Conservation (phyloP, 2,113 vertebrate genomes). For the Notothenia coriiceps region DNA sequence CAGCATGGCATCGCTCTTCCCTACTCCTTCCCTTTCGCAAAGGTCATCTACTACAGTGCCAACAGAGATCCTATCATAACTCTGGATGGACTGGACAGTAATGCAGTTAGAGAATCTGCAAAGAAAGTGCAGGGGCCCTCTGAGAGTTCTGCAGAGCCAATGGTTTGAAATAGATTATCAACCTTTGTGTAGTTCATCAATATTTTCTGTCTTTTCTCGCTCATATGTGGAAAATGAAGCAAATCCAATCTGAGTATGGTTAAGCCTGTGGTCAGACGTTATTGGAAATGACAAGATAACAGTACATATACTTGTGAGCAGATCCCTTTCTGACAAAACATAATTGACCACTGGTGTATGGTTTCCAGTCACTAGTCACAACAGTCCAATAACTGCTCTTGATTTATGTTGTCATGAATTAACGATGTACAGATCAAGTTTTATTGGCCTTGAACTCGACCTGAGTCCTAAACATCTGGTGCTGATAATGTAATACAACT, state of each 20-base stretch:
- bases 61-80: conserved; percentile 56
- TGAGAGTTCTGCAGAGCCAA: conserved; percentile 2
- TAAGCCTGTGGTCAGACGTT: background rate
- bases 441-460: background rate
- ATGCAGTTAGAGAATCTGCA: conserved; percentile 44
- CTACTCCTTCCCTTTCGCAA: conserved; percentile 36
- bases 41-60: conserved; percentile 57
- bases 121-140: conserved; percentile 19
- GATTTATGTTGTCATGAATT: conserved; percentile 23
- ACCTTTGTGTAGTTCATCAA: background rate
- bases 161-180: background rate
- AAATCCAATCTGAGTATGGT: too few relatives aligned
- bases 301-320: background rate
- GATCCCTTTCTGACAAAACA: background rate
- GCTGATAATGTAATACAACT: background rate
- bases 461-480: background rate
- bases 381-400: background rate
- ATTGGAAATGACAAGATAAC: background rate
- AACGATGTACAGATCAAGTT: background rate
- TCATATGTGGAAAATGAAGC: background rate
- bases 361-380: conserved; percentile 20
- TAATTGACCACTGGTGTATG: conserved; percentile 17
- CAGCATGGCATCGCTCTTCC: conserved; percentile 51
- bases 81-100: conserved; percentile 39
- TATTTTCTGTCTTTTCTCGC: background rate